Percentiles rank a stretch among this genome's conserved stretches.
phyloP scores from a whole-genome alignment of 2,113 vertebrate species.

The Microtus pennsylvanicus region DNA sequence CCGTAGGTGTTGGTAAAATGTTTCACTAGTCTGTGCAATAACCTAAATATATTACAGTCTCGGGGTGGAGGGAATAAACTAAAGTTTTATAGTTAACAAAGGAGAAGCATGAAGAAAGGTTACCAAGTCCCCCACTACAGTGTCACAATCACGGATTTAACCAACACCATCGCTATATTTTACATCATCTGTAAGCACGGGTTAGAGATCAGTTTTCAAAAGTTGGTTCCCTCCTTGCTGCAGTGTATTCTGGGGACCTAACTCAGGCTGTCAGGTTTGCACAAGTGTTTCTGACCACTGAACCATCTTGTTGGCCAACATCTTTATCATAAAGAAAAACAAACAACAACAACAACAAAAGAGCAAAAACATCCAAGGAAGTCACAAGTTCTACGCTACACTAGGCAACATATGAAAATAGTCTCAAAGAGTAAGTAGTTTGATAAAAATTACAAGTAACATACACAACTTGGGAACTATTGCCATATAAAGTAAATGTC shows the following conservation, averaged over 20 bases:
- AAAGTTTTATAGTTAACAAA: background rate
- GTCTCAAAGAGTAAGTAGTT: background rate
- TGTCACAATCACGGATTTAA: background rate
- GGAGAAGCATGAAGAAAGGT: background rate
- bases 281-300: background rate
- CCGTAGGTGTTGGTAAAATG: background rate
- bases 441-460: background rate
- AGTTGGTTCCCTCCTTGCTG: background rate
- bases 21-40: background rate
- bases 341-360: background rate
- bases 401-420: background rate
- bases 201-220: background rate
- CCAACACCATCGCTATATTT: background rate
- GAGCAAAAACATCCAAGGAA: too few relatives aligned
- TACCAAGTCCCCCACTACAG: background rate
- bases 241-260: background rate
- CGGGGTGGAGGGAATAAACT: background rate
- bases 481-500: background rate
- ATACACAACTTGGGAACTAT: background rate
- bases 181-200: background rate
- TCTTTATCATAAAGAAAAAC: too few relatives aligned
- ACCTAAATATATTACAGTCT: background rate
- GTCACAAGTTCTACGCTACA: background rate
- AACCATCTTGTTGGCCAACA: background rate
- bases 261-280: background rate